Evolutionary conservation across 2,797 vertebrate genomes (phyloP).

Genomic region (Labroides dimidiatus): DNA sequence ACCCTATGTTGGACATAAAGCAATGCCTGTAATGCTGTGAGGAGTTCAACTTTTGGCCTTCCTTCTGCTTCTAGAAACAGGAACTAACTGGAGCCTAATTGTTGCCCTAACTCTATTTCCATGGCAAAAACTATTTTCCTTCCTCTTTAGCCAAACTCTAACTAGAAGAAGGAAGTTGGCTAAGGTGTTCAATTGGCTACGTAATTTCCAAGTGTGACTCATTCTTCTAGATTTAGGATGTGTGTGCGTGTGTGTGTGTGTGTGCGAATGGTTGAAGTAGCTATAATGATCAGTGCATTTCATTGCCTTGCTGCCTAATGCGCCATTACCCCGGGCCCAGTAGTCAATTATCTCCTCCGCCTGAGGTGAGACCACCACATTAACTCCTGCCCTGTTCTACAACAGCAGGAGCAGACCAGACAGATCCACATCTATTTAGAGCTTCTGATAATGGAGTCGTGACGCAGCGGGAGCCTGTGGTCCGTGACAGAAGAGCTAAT

Average conservation of each 20-base stretch:
- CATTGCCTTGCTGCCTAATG: slow-evolving; percentile 78
- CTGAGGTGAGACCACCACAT: slow-evolving; percentile 81
- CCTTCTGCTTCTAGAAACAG: slow-evolving; percentile 52
- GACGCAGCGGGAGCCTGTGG: slow-evolving; percentile 59
- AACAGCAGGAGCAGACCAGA: slow-evolving; percentile 66
- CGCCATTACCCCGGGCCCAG: slow-evolving; percentile 71
- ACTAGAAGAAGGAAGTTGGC: slow-evolving; percentile 64
- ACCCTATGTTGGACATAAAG: slow-evolving; percentile 27
- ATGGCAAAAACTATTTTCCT: slow-evolving; percentile 70
- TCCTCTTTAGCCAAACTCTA: slow-evolving; percentile 65
- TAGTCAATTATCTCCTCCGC: slow-evolving; percentile 79
- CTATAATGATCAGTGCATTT: slow-evolving; percentile 79
- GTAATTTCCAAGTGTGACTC: slow-evolving; percentile 79
- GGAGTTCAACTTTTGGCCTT: slow-evolving; percentile 40
- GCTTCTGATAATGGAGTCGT: slow-evolving; percentile 76
- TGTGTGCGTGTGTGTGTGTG: slow-evolving; percentile 20
- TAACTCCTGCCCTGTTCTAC: slow-evolving; percentile 74
- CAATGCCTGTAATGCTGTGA: slow-evolving; percentile 21
- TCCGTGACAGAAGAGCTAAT: slow-evolving; percentile 76
- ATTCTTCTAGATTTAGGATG: slow-evolving; percentile 71
- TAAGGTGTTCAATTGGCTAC: slow-evolving; percentile 72
- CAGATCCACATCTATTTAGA: slow-evolving; percentile 74
- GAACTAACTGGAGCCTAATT: slow-evolving; percentile 48
- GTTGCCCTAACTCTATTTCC: slow-evolving; percentile 60
- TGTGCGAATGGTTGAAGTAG: slow-evolving; percentile 50